Evolutionary conservation across 2,888 invertebrate species (phyloP).

Genomic region (Papilio elwesi): DNA sequence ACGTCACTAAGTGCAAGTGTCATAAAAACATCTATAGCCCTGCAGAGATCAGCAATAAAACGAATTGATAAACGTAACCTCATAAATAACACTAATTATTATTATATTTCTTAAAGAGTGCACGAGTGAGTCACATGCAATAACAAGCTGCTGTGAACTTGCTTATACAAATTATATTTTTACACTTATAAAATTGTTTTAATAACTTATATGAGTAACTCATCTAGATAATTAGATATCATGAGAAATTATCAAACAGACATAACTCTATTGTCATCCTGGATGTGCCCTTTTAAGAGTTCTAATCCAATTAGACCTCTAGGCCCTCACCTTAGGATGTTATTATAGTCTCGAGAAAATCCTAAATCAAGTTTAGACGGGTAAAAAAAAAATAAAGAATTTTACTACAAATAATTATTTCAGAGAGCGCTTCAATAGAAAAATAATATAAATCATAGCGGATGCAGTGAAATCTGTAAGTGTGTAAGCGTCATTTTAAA

Average conservation of each 20-base stretch:
- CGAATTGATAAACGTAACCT: background rate
- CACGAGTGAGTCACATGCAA: background rate
- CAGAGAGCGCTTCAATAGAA: background rate
- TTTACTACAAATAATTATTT: background rate
- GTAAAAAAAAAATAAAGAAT: background rate
- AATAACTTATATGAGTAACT: background rate
- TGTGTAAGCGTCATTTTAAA: slow-evolving; percentile 28
- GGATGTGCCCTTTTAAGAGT: too few species aligned
- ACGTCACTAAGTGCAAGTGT: background rate
- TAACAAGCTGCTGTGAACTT: background rate
- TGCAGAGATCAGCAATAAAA: background rate
- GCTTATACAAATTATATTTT: background rate
- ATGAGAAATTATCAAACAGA: too few species aligned
- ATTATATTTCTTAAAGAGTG: background rate
- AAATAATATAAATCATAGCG: background rate
- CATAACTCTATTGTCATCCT: too few species aligned
- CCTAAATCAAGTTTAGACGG: background rate
- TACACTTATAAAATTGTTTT: background rate
- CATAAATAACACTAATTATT: background rate
- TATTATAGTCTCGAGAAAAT: too few species aligned
- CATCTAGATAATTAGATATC: background rate
- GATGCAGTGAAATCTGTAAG: slow-evolving; percentile 11
- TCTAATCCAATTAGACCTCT: too few species aligned
- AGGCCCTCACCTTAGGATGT: too few species aligned
- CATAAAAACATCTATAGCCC: background rate